Evolutionary conservation across 2,888 invertebrate genomes (phyloP), one percentile per base, ranked within the genome.

Genomic region (Apodemia zela): DNA sequence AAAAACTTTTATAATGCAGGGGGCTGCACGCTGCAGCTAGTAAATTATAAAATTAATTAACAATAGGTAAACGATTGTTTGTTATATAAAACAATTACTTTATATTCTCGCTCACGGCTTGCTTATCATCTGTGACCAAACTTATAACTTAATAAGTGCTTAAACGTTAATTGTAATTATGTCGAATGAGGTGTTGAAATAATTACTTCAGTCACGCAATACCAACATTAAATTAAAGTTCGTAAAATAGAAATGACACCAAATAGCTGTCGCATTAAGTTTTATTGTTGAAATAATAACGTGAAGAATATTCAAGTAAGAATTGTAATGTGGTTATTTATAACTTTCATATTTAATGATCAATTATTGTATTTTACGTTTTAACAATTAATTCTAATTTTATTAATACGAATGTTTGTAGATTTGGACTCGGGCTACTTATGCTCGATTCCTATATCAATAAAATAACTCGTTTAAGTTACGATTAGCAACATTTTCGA

Each of bases 131-230:
- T 18, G 59, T 62, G 62, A 33, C 59, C 62, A 47, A 62, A 62
- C 62, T 62, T 62, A 62, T 45, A 47, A 62, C 59, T 17, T 58
- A 59, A 59, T 66, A 63, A 63, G 47, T 49, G 49, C 58, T 58
- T 61, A 64, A 64, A 65, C 60, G 61, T 51, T 65, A 63, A 66
- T 68, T 67, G 67, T 69, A 70, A 71, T 69, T 68, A 60, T 61
- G 64, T 66, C 65, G 67, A 71, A 73, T 67, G 69, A 69, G 66
- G 69, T 69, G 68, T 71, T 63, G 71, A 71, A 71, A 72, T 73
- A 73, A 72, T 68, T 65, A 70, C 60, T 25, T 25, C 62, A 68
- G 73, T 72, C 73, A 73, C 73, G 73, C 72, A 67, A 72, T 62
- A 61, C 61, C 33, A 63, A 63, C 68, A 61, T 65, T 63, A 60